Base-by-base conservation (phyloP, 2,888 invertebrate species). In the Danaus chrysippus region DNA sequence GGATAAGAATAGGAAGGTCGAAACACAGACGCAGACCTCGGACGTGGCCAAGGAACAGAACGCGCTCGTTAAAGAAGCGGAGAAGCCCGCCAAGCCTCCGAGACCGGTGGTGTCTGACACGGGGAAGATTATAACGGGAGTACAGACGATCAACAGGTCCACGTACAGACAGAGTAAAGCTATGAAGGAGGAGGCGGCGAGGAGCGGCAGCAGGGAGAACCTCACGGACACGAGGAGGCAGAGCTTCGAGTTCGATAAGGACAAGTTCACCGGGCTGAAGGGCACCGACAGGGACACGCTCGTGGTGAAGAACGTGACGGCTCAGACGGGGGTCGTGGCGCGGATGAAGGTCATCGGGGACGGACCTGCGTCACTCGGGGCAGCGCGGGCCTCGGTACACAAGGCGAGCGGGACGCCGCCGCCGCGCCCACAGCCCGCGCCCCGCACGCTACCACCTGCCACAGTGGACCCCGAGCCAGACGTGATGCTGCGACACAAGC, bases 401-500 rank as follows among this genome's bases (percentile, higher is more conserved):
- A 87, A 91, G 71, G 91, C 93, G 12, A 79, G 91, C 9, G 92
- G 92, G 19, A 93, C 93, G 52, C 94, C 94, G 15, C 81, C 81
- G 71, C 81, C 81, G 42, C 78, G 88, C n/a, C 92, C 92, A 6
- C 84, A 89, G 34, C 91, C 92, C 17, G 86, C 91, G 63, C 92
- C 92, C 61, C 80, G 91, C 56, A 88, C 90, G 17, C 72, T 86
- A 55, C 67, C 84, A 64, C 85, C 86, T 9, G 71, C 66, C 59
- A 65, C 75, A 67, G 79, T 77, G 13, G 77, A 76, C 13, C 79
- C 78, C 23, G 82, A 82, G 34, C 82, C 74, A 42, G 83, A 82
- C 54, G 92, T 93, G 54, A 92, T 91, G 75, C 78, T 94, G 68
- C 91, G 94, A 34, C 88, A 92, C 77, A 96, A 96, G 83, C 96